A percentile compares a stretch with the other conserved stretches of the same genome.
phyloP scores from a whole-genome alignment of 2,888 invertebrate genomes.

The Thera britannica region DNA sequence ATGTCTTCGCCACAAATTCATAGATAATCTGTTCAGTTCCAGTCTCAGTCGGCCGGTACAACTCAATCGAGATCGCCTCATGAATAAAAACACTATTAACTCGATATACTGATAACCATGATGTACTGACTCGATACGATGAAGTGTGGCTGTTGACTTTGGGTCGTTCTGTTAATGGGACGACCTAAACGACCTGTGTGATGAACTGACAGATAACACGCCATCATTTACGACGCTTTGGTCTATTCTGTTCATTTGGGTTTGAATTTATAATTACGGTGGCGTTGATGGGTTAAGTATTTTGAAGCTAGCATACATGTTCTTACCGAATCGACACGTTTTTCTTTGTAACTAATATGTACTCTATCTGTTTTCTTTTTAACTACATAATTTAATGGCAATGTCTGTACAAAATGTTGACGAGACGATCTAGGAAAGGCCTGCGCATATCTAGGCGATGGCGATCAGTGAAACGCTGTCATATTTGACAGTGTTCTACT shows the following conservation, averaged over 20 bases:
- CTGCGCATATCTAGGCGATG: no score
- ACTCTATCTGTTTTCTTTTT: no score
- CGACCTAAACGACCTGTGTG: conserved; percentile 8
- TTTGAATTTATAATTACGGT: conserved; percentile 10
- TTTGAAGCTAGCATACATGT: background rate
- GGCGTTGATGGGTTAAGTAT: background rate
- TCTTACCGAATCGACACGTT: no score
- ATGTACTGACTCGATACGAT: conserved; percentile 17
- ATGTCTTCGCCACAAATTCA: conserved; percentile 9
- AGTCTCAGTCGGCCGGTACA: conserved; percentile 23
- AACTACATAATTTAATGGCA: no score
- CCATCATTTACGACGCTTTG: background rate
- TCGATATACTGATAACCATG: conserved; percentile 35
- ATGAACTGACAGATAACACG: conserved; percentile 19
- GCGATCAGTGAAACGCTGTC: no score
- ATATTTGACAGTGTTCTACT: no score
- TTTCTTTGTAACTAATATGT: no score
- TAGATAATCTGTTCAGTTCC: conserved; percentile 23
- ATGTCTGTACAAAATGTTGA: no score
- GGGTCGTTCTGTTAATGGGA: background rate
- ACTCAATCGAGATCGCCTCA: conserved; percentile 38
- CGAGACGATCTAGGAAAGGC: no score
- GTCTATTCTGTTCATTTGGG: conserved; percentile 1
- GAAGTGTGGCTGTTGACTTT: conserved; percentile 13
- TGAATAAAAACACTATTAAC: conserved; percentile 42